Evolutionary conservation across 2,113 vertebrate species (phyloP).

Genomic region (Eclectus roratus): DNA sequence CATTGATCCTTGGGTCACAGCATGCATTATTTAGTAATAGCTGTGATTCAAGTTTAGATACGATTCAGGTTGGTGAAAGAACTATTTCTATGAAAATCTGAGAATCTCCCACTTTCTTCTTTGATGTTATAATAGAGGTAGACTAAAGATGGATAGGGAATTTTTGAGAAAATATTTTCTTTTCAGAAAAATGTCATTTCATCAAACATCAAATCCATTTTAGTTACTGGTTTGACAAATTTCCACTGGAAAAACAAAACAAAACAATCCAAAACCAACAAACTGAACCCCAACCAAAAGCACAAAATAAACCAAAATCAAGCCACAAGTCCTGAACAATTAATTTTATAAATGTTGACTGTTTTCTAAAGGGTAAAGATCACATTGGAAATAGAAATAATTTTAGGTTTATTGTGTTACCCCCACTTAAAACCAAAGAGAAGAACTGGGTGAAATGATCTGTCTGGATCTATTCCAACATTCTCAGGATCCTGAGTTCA

Average conservation of each 20-base stretch:
- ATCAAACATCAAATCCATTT: not conserved
- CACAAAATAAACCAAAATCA: not conserved
- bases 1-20: not conserved
- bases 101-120: not conserved
- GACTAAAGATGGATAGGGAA: not conserved
- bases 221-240: not conserved
- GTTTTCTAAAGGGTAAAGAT: not conserved
- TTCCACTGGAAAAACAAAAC: not conserved
- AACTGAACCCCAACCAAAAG: not conserved
- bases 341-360: not conserved
- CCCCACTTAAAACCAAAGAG: not conserved
- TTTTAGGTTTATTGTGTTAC: not conserved
- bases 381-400: not conserved
- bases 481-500: not conserved
- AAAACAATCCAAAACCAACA: not conserved
- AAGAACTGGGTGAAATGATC: not conserved
- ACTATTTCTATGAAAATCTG: not conserved
- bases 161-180: not conserved
- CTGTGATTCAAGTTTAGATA: not conserved
- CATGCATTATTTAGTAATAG: not conserved
- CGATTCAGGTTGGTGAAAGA: not conserved
- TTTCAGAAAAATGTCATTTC: not conserved
- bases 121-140: not conserved
- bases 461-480: not conserved
- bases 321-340: not conserved